Conservation (phyloP, 2,797 vertebrate genomes). For the Acropternis orthonyx region DNA sequence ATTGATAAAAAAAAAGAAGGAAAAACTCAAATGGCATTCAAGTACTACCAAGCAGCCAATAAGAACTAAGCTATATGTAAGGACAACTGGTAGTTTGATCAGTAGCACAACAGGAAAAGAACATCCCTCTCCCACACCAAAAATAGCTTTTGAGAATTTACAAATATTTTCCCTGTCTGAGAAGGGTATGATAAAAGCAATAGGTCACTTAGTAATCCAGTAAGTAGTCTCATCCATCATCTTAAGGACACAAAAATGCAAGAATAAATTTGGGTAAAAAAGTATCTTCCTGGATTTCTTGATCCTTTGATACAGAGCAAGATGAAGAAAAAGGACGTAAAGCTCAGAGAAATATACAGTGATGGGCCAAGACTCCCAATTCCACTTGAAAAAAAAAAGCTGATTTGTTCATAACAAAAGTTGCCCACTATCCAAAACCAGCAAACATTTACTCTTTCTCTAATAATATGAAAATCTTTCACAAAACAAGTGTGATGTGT, state of each 20-base stretch:
- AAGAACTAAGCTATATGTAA: not conserved
- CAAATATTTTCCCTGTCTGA: not conserved
- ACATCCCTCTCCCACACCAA: not conserved
- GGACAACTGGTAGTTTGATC: not conserved
- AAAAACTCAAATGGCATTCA: not conserved
- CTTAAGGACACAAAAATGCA: not conserved
- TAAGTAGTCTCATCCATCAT: not conserved
- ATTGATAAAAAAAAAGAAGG: not conserved
- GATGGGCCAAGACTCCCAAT: not conserved
- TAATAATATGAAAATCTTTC: not conserved
- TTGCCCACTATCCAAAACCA: not conserved
- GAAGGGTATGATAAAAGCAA: not conserved
- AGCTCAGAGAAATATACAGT: not conserved
- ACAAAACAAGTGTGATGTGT: not conserved
- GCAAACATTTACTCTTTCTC: not conserved
- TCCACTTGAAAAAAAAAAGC: not conserved
- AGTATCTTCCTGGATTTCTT: not conserved
- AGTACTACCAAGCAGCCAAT: not conserved
- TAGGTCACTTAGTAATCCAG: not conserved
- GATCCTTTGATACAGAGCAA: not conserved
- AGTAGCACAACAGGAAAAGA: not conserved
- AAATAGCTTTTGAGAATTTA: not conserved
- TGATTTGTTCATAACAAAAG: not conserved
- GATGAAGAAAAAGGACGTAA: not conserved
- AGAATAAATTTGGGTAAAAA: not conserved